A percentile compares a stretch with the other conserved stretches of the same genome.
Conservation (phyloP, 2,113 vertebrate genomes). For the Pterocles burchelli region DNA sequence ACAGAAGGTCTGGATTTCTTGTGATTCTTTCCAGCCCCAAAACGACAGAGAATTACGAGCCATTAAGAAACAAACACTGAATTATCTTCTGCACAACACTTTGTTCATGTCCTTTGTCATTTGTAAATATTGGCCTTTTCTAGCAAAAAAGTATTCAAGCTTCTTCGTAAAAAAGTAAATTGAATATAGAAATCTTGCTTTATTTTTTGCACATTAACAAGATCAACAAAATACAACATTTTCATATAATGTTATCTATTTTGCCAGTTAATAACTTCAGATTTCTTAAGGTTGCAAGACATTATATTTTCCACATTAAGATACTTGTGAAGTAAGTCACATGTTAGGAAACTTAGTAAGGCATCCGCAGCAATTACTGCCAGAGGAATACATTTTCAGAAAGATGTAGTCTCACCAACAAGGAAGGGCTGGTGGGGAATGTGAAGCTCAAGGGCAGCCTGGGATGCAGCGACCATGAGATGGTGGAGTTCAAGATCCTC, state of each 20-base stretch:
- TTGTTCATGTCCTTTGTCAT: neutral
- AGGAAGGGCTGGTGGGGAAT: no score
- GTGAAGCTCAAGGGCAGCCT: no score
- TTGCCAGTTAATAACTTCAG: neutral
- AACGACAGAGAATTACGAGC: neutral
- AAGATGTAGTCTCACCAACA: neutral
- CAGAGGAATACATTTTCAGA: neutral
- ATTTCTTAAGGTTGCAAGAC: neutral
- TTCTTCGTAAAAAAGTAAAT: neutral
- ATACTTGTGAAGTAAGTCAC: neutral
- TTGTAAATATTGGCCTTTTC: neutral
- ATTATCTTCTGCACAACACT: neutral
- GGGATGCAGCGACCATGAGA: no score
- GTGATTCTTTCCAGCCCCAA: neutral
- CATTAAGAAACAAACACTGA: neutral
- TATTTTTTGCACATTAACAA: neutral
- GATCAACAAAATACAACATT: neutral
- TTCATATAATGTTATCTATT: neutral
- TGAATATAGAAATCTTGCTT: neutral
- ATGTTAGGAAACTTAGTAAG: neutral
- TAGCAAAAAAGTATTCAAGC: neutral
- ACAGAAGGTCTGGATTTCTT: neutral
- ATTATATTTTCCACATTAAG: neutral
- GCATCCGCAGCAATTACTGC: neutral
- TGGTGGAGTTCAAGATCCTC: no score